Base-by-base conservation (phyloP, 1,140 invertebrate species). In the Ericerus pela region DNA sequence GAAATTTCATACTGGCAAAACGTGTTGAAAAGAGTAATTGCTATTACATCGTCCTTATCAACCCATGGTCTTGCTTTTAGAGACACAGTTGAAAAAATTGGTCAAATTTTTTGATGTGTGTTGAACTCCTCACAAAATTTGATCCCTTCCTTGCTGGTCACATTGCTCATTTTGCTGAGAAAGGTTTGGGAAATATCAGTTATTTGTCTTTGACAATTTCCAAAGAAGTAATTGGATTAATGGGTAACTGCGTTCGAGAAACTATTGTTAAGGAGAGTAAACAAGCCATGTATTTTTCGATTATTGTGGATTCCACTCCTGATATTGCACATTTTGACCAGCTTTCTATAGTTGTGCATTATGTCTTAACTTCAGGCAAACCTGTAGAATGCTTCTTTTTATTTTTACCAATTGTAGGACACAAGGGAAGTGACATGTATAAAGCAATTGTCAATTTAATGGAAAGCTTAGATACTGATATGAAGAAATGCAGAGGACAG, bases 401-500 rank as follows among this genome's bases (percentile, higher is more conserved):
- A 26, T 55, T 55, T 43, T 27, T 55, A 41, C 54, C 54, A 37
- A 41, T 26, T 22, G 26, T 31, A 16, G 54, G 54, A 22, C 54
- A 55, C 30, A 56, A 59, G 53, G 31, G 43, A 30, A 47, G 51
- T 38, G 37, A 56, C 16, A 28, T 54, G 29, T 54, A 33, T 36
- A 16, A 36, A 33, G 51, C 56, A 30, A 54, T 37, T 27, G 36
- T 47, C n/a, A 53, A 54, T 16, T 38, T 63, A 14, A 53, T 59
- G 26, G 37, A 53, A 29, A 36, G 29, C 27, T 57, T 61, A 20
- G 51, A 52, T 51, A 55, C 65, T 51, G 63, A 61, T 68, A 62
- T 51, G 27, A 61, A 36, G 61, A 54, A 65, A 61, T 68, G 65
- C 53, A 41, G 64, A 43, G 64, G 65, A 26, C 65, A 68, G 57